Base-by-base conservation (phyloP, 2,888 invertebrate genomes). In the Nemoura dubitans region DNA sequence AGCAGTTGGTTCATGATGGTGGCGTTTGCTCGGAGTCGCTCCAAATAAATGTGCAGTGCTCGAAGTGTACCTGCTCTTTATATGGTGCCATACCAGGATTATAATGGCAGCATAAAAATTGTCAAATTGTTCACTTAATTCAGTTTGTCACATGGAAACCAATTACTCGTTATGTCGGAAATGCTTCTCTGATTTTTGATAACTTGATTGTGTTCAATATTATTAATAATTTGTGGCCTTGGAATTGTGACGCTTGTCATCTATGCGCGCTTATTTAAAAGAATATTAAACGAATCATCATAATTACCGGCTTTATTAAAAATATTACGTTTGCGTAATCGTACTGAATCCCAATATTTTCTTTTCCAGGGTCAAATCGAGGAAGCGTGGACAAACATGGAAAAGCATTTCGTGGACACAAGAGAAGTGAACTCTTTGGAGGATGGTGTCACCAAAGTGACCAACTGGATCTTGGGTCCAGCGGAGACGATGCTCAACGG, bases 391-490 rank as follows among this genome's bases (percentile, higher is more conserved):
- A 90, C 91, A 82, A 93, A 93, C 87, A 92, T 95, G 90, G 93
- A 95, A 88, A 93, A 93, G 88, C 93, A 92, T 88, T 92, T 94
- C 87, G 92, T 93, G 84, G 93, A 93, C 89, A 93, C 94, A 88
- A 94, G 94, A 91, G 88, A 88, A 76, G 43, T 88, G 25, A 85
- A 76, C 83, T 26, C 92, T 59, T 91, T 95, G 76, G 94, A 95
- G 89, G 93, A 94, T 89, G 95, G 95, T 59, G 94, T 95, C 88
- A 93, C 93, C n/a, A 93, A 94, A 91, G 96, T 96, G 59, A 95
- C 95, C 27, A 95, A 95, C 90, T 96, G 96, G 96, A 95, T 96
- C 87, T 91, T 96, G 85, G 95, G 95, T 59, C 95, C 95, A 85
- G 97, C 96, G 0, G 96, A 96, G 91, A 94, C 94, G 89, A 93